Percentiles rank a stretch among this genome's conserved stretches.
phyloP scores from a whole-genome alignment of 1,140 invertebrate genomes.

The Aphidius gifuensis region DNA sequence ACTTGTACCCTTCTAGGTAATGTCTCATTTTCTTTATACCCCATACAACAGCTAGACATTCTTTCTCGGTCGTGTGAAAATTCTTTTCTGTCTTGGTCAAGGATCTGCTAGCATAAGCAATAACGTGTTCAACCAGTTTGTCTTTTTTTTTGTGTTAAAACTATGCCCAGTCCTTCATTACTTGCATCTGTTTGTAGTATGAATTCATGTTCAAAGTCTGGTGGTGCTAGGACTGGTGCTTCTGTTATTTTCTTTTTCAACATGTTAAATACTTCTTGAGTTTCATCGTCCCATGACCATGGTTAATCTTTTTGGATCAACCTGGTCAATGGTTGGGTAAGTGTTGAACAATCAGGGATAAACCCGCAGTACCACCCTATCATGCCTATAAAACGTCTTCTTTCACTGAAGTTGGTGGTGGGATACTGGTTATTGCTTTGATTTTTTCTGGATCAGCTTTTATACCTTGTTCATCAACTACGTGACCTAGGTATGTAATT shows the following conservation, averaged over 20 bases:
- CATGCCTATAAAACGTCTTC: constrained; percentile 35
- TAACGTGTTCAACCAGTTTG: constrained; percentile 28
- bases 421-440: constrained; percentile 15
- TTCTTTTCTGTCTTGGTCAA: constrained; percentile 45
- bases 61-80: constrained; percentile 50
- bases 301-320: constrained; percentile 31
- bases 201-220: constrained; percentile 35
- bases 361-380: constrained; percentile 44
- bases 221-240: constrained; percentile 24
- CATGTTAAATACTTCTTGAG: background rate
- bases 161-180: constrained; percentile 31
- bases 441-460: constrained; percentile 33
- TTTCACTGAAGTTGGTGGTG: constrained; percentile 27
- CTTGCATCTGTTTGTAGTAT: constrained; percentile 35
- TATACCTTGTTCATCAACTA: constrained; percentile 30
- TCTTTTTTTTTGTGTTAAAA: constrained; percentile 32
- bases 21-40: constrained; percentile 46
- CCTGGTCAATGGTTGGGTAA: constrained; percentile 33
- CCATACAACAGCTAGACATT: constrained; percentile 51
- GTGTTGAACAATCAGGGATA: constrained; percentile 38
- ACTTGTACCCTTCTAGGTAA: constrained; percentile 48
- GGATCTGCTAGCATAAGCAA: constrained; percentile 46
- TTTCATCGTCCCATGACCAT: constrained; percentile 31
- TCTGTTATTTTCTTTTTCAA: background rate
- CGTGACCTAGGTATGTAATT: constrained; percentile 33